These are phyloP conservation scores for Chromobotia macracanthus DNA, from an alignment of 2,797 vertebrate genomes.

Conservation along the genomic window DNA sequence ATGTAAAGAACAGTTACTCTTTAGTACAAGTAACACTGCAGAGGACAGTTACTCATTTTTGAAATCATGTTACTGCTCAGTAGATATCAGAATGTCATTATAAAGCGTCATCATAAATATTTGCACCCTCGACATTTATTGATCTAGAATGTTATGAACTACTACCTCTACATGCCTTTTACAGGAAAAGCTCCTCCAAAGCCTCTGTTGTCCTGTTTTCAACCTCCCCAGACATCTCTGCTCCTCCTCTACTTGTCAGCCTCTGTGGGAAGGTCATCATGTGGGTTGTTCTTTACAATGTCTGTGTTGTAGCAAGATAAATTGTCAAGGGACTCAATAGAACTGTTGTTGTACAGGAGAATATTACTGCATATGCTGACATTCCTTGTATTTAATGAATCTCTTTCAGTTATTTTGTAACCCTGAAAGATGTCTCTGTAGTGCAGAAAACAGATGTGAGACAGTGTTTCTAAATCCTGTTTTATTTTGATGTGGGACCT, in stretches of 20 bases:
- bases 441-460: conserved; percentile 2
- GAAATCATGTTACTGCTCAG: background rate
- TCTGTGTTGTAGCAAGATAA: conserved; percentile 54
- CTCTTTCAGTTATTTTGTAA: background rate
- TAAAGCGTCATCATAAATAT: background rate
- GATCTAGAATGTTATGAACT: conserved; percentile 19
- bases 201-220: background rate
- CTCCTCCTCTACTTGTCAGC: background rate
- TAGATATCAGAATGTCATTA: background rate
- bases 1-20: background rate
- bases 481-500: conserved; percentile 33
- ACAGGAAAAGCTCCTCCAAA: conserved; percentile 32
- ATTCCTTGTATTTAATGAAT: conserved; percentile 45
- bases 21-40: background rate
- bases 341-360: conserved; percentile 50
- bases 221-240: background rate
- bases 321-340: conserved; percentile 46
- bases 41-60: background rate
- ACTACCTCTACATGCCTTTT: conserved; percentile 42
- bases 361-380: conserved; percentile 49
- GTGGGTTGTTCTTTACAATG: conserved; percentile 47
- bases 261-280: conserved; percentile 17
- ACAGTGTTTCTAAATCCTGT: background rate
- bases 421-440: conserved; percentile 20
- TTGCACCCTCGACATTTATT: background rate